Base-by-base conservation (phyloP, 2,888 invertebrate species). In the Diaperis boleti region DNA sequence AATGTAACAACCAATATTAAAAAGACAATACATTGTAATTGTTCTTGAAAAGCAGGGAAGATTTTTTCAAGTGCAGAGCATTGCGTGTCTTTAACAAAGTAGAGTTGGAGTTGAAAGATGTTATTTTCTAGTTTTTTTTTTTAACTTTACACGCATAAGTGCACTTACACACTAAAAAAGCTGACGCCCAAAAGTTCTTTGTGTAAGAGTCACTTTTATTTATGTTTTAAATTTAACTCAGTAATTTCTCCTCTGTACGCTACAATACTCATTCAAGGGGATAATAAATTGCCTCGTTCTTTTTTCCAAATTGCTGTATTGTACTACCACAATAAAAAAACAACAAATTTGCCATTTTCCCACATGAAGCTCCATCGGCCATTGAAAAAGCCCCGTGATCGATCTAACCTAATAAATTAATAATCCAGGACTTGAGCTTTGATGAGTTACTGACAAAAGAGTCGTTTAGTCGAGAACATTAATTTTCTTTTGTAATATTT, bases 401-500 rank as follows among this genome's bases (percentile, higher is more conserved):
- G 55, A 55, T 56, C 44, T 8, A 35, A 20, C 37, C 54, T 60
- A 54, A 45, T 54, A 45, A 55, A 61, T 61, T 61, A 55, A 60
- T 60, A 41, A 47, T 26, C 39, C 26, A 59, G 20, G 29, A 59
- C 59, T 59, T 59, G 49, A 59, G 47, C 59, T 59, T 39, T 22
- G 37, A 59, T 59, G 35, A 56, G 31, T 45, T 45, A 35, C 29
- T 17, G 20, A 55, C 18, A 52, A 52, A 49, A 13, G 17, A 42
- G 29, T 49, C 14, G 47, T 59, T 59, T 59, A 59, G 37, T 31
- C n/a, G 10, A 8, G 50, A 59, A 50, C 41, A 59, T 59, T 59
- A 59, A 59, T 59, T 59, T 59, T 59, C 50, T 13, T 29, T 59
- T 59, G 59, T 50, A 11, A 35, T 33, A 14, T 45, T 33, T 33